Evolutionary conservation across 2,113 vertebrate species (phyloP).

Genomic region (Cricetomys ansorgei): DNA sequence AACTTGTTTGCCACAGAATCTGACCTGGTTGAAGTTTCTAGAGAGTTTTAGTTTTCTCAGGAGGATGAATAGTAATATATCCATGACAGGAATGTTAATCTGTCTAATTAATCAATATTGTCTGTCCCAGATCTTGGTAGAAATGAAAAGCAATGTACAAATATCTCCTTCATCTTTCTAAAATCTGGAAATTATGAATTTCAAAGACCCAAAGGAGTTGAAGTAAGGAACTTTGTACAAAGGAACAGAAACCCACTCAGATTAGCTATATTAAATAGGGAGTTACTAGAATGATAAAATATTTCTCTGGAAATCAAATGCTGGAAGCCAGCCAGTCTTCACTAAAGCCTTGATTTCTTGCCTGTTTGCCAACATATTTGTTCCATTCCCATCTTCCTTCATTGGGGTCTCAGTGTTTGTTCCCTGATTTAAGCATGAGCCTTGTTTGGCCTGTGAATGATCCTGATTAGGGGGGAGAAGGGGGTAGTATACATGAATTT

Average conservation of each 20-base stretch:
- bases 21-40: neutral
- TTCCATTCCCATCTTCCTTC: neutral
- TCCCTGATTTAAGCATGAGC: neutral
- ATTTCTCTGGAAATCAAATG: neutral
- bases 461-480: neutral
- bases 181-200: slow-evolving; percentile 24
- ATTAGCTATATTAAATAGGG: neutral
- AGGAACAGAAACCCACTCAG: neutral
- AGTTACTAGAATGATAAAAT: neutral
- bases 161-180: neutral
- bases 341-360: slow-evolving; percentile 12
- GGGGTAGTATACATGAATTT: neutral
- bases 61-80: neutral
- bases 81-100: neutral
- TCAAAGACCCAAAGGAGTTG: neutral
- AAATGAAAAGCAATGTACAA: neutral
- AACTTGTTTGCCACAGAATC: neutral
- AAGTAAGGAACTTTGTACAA: neutral
- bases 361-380: neutral
- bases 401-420: neutral
- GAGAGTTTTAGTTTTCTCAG: neutral
- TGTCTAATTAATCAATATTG: neutral
- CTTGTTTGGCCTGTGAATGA: neutral
- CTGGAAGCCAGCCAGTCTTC: neutral
- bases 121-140: neutral